A percentile compares a stretch with the other conserved stretches of the same genome.
phyloP scores from a whole-genome alignment of 2,888 invertebrate species.

The Spilarctia lutea region DNA sequence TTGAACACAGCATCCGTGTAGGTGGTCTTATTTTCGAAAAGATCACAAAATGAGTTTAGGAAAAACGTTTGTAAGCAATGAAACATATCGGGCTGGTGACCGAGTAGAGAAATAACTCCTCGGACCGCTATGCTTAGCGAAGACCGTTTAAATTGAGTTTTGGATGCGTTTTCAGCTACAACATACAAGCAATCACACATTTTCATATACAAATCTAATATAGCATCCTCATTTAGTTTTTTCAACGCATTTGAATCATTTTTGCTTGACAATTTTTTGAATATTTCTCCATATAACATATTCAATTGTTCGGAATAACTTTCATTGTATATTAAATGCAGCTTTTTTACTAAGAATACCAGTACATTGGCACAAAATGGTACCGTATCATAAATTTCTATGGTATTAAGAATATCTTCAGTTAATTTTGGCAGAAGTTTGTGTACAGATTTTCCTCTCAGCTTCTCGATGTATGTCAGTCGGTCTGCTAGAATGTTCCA shows the following conservation, averaged over 20 bases:
- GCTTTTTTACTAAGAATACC: conserved; percentile 69
- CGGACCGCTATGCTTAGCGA: conserved; percentile 54
- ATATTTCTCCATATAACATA: conserved; percentile 58
- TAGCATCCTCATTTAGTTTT: conserved; percentile 56
- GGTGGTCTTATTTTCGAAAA: conserved; percentile 57
- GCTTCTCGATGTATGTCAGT: conserved; percentile 68
- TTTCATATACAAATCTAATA: conserved; percentile 66
- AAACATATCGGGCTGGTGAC: conserved; percentile 62
- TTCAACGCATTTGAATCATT: conserved; percentile 62
- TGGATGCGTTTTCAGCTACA: conserved; percentile 68
- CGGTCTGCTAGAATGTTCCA: conserved; percentile 75
- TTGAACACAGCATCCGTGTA: conserved; percentile 62
- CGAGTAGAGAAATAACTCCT: conserved; percentile 57
- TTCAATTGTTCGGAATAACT: conserved; percentile 58
- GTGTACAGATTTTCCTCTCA: conserved; percentile 62
- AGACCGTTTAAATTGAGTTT: conserved; percentile 58
- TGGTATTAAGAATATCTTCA: conserved; percentile 66
- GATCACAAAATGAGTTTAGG: conserved; percentile 64
- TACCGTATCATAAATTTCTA: conserved; percentile 67
- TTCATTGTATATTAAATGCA: conserved; percentile 66
- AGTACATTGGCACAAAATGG: conserved; percentile 67
- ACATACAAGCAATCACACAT: conserved; percentile 72
- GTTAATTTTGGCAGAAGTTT: conserved; percentile 70
- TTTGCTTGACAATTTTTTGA: conserved; percentile 58
- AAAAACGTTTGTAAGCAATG: conserved; percentile 73